These are phyloP conservation scores for Lycaena phlaeas DNA, from an alignment of 2,888 invertebrate species.

Conservation along the genomic window DNA sequence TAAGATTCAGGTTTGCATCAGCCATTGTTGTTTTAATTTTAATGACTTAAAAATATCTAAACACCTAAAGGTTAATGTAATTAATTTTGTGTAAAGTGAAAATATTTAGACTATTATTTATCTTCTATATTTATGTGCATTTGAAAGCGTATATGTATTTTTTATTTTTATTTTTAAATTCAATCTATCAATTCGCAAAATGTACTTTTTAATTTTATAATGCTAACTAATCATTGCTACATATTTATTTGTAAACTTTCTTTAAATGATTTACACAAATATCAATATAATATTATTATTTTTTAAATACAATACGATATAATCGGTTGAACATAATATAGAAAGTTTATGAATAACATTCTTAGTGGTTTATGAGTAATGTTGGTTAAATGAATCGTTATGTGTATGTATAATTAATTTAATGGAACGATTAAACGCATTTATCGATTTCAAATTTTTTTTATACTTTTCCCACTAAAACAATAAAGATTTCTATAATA, in stretches of 20 bases:
- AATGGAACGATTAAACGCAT: constrained; percentile 3
- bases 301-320: neutral
- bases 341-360: neutral
- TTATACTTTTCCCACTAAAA: neutral
- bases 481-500: too few species aligned
- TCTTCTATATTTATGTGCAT: too few species aligned
- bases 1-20: constrained; percentile 36
- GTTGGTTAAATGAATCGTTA: constrained; percentile 2
- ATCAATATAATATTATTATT: neutral
- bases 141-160: neutral
- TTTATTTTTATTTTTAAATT: neutral
- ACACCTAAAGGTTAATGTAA: neutral
- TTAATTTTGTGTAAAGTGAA: neutral
- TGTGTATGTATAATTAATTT: neutral
- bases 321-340: neutral
- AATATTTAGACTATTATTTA: neutral
- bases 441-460: constrained; percentile 2
- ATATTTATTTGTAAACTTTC: neutral
- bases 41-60: neutral
- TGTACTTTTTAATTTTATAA: too few species aligned
- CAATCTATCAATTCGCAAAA: too few species aligned
- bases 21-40: constrained; percentile 27
- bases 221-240: too few species aligned
- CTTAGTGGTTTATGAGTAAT: constrained; percentile 1
- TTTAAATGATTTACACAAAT: neutral